A percentile compares a stretch with the other conserved stretches of the same genome.
phyloP scores from a whole-genome alignment of 37 sponge, comb jelly and placozoan genomes.

The Beroe forskalii region DNA sequence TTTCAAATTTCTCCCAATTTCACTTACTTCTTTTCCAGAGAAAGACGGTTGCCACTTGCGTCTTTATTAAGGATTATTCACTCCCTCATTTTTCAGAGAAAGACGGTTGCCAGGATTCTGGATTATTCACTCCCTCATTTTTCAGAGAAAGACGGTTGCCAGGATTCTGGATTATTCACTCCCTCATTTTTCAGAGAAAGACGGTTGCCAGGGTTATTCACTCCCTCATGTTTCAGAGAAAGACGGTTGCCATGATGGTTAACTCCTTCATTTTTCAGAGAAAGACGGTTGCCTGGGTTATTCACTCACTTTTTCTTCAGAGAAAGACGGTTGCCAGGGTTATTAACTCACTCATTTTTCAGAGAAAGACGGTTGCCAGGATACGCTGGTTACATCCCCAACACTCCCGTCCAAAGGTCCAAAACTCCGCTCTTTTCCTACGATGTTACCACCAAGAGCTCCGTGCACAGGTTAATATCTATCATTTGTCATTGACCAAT shows the following conservation, averaged over 20 bases:
- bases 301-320: not conserved
- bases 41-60: too few species aligned
- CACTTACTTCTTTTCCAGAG: too few species aligned
- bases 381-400: conserved; percentile 38
- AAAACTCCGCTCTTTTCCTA: not conserved
- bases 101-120: too few species aligned
- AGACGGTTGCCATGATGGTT: too few species aligned
- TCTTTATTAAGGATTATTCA: too few species aligned
- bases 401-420: not conserved
- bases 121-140: too few species aligned
- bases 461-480: conserved; percentile 26
- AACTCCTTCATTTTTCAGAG: not conserved
- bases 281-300: not conserved
- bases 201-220: not conserved
- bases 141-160: not conserved
- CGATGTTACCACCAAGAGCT: not conserved
- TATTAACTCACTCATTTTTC: not conserved
- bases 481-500: too few species aligned
- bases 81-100: too few species aligned
- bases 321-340: not conserved
- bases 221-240: not conserved
- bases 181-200: not conserved
- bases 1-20: too few species aligned
- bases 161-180: too few species aligned
- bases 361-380: conserved; percentile 49